These are phyloP conservation scores for Seladonia tumulorum DNA, from an alignment of 2,888 invertebrate species.

Conservation along the genomic window DNA sequence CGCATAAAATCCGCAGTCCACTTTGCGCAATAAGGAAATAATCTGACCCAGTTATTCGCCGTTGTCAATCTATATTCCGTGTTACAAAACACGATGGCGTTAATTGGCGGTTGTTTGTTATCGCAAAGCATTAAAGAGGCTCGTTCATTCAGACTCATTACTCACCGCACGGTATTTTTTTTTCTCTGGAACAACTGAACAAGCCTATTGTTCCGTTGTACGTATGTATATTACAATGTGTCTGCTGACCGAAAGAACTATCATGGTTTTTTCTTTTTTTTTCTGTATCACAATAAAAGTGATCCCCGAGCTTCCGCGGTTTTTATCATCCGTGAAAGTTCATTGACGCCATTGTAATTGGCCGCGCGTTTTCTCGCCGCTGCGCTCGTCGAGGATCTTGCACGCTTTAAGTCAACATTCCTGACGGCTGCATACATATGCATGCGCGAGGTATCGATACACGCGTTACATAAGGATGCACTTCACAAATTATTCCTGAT, in stretches of 20 bases:
- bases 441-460: not conserved
- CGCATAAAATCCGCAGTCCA: not conserved
- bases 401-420: constrained; percentile 23
- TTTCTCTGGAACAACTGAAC: not conserved
- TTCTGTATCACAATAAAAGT: not conserved
- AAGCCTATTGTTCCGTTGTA: not conserved
- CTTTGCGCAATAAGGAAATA: not conserved
- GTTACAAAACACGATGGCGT: not conserved
- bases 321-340: constrained; percentile 31
- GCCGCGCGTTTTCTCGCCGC: not conserved
- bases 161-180: constrained; percentile 17
- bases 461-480: constrained; percentile 41
- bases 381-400: not conserved
- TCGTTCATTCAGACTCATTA: not conserved
- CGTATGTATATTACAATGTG: not conserved
- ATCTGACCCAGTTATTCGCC: not conserved
- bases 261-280: not conserved
- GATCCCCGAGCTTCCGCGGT: constrained; percentile 10
- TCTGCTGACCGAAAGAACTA: not conserved
- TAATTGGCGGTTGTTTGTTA: constrained; percentile 37
- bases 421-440: constrained; percentile 7
- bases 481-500: constrained; percentile 31
- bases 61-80: not conserved
- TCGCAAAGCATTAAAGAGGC: constrained; percentile 14
- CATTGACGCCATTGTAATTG: constrained; percentile 42